Percentiles rank a stretch among this genome's conserved stretches.
These are phyloP conservation scores for Lophius piscatorius DNA, from an alignment of 2,113 vertebrate genomes.

Conservation along the genomic window DNA sequence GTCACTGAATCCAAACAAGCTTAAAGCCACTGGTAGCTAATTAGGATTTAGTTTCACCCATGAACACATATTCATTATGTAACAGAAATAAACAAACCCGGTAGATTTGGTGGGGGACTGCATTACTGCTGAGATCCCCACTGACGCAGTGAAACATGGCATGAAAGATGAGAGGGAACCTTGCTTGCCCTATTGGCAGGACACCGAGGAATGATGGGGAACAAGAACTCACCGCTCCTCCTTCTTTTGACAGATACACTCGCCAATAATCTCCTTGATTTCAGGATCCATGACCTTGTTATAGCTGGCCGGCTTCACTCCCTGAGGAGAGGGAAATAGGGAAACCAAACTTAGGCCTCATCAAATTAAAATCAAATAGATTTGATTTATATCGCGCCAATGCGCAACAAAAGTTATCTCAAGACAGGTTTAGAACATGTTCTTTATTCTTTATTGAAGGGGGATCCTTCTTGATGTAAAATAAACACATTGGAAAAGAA, in stretches of 20 bases:
- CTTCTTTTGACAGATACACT: slow-evolving; percentile 97
- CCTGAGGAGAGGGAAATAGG: slow-evolving; percentile 75
- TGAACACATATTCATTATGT: slow-evolving; percentile 40
- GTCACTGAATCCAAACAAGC: slow-evolving; percentile 5
- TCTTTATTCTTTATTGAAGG: too few relatives aligned
- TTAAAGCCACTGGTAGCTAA: slow-evolving; percentile 10
- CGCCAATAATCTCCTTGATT: slow-evolving; percentile 97
- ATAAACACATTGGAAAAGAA: too few relatives aligned
- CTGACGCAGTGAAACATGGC: slow-evolving; percentile 37
- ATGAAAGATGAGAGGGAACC: slow-evolving; percentile 45
- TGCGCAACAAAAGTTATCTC: too few relatives aligned
- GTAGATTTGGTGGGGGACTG: slow-evolving; percentile 39
- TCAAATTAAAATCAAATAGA: too few relatives aligned
- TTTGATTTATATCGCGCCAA: too few relatives aligned
- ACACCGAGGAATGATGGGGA: slow-evolving; percentile 17
- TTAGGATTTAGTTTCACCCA: slow-evolving; percentile 19
- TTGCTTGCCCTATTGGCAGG: slow-evolving; percentile 28
- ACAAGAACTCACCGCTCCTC: slow-evolving; percentile 88
- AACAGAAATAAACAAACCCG: slow-evolving; percentile 39
- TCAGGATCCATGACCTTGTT: slow-evolving; percentile 94
- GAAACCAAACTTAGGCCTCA: slow-evolving; percentile 30
- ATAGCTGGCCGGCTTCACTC: slow-evolving; percentile 96
- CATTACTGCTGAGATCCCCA: slow-evolving; percentile 46
- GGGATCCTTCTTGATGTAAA: too few relatives aligned
- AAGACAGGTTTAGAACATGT: too few relatives aligned